A percentile compares a stretch with the other conserved stretches of the same genome.
Evolutionary conservation across 1,140 invertebrate species (phyloP).

Genomic region (Whitmania pigra): DNA sequence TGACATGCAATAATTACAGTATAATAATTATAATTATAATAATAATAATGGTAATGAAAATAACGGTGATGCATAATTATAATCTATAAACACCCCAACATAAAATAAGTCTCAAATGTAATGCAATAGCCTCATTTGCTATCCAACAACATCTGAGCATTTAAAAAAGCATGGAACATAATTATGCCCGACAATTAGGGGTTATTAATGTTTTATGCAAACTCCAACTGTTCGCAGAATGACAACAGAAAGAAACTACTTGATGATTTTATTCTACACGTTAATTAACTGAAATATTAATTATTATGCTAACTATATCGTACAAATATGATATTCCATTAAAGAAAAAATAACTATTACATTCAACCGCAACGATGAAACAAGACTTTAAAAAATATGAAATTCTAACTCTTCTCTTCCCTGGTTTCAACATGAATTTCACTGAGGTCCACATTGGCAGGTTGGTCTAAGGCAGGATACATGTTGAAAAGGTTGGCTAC

Average conservation of each 20-base stretch:
- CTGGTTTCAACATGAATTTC: slow-evolving; percentile 38
- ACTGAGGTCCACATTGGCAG: slow-evolving; percentile 30
- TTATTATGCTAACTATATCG: too few relatives aligned
- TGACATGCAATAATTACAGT: not conserved
- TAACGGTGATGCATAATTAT: too few relatives aligned
- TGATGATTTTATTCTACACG: not conserved
- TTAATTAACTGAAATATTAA: not conserved
- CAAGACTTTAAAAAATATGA: too few relatives aligned
- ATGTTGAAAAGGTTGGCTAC: slow-evolving; percentile 98
- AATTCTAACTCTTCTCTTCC: slow-evolving; percentile 41
- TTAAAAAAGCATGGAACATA: not conserved
- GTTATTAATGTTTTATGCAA: not conserved
- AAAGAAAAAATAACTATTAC: too few relatives aligned
- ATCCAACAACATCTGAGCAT: not conserved
- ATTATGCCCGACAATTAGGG: not conserved
- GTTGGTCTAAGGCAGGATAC: slow-evolving; percentile 62
- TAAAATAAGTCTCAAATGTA: too few relatives aligned
- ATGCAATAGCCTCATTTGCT: too few relatives aligned
- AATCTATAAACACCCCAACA: too few relatives aligned
- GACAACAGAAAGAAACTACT: not conserved
- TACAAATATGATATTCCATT: too few relatives aligned
- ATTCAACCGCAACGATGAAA: too few relatives aligned
- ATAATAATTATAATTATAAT: too few relatives aligned
- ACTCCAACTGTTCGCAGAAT: not conserved
- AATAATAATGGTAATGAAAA: too few relatives aligned